A percentile compares a stretch with the other conserved stretches of the same genome.
Conservation (phyloP, 2,888 invertebrate species). For the Megalurothrips usitatus region DNA sequence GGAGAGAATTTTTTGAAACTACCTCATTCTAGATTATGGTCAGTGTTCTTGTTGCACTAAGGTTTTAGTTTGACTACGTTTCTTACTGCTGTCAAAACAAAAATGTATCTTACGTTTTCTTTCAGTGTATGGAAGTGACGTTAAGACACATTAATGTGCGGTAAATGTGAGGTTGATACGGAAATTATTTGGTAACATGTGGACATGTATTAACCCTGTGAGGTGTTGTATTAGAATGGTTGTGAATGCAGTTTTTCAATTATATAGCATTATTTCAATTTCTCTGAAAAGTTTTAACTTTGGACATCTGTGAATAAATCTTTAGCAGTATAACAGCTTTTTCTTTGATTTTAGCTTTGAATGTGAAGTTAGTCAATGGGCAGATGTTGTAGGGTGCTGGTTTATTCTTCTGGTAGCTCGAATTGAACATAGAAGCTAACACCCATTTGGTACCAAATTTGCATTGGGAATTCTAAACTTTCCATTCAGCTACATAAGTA, state of each 20-base stretch:
- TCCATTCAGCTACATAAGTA: too few relatives aligned
- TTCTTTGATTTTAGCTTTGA: neutral
- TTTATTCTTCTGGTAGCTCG: neutral
- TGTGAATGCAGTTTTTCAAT: too few relatives aligned
- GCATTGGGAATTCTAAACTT: too few relatives aligned
- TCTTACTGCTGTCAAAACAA: too few relatives aligned
- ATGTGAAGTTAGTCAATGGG: neutral
- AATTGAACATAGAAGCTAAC: neutral
- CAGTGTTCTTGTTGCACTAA: neutral
- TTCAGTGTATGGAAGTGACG: too few relatives aligned
- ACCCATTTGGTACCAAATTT: neutral
- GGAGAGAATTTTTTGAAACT: neutral
- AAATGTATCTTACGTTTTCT: too few relatives aligned
- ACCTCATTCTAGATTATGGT: neutral
- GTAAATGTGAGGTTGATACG: neutral
- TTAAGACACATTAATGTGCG: too few relatives aligned
- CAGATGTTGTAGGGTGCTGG: neutral
- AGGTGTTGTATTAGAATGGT: too few relatives aligned
- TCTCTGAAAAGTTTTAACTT: neutral
- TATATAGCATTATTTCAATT: neutral
- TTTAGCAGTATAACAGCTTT: neutral
- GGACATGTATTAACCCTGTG: neutral
- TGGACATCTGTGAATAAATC: neutral
- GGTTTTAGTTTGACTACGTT: neutral
- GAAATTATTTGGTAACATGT: neutral